A percentile compares a stretch with the other conserved stretches of the same genome.
phyloP scores from a whole-genome alignment of 2,113 vertebrate genomes.

The Aphelocoma coerulescens region DNA sequence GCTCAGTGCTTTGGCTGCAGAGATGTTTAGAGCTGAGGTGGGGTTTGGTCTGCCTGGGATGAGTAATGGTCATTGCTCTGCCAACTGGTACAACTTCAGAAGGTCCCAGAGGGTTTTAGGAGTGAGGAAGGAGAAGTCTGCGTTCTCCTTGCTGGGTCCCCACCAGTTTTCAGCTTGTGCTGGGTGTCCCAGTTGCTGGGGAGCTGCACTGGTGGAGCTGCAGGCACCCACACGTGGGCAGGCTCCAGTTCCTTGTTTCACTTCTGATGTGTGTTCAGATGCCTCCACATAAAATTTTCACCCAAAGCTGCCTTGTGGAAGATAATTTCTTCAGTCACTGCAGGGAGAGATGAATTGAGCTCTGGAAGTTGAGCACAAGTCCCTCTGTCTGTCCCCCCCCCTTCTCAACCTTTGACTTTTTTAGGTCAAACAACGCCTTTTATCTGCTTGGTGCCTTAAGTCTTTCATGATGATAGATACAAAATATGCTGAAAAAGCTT shows the following conservation, averaged over 20 bases:
- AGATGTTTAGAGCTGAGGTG: background rate
- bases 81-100: background rate
- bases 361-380: background rate
- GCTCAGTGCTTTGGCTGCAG: background rate
- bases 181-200: background rate
- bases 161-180: background rate
- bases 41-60: background rate
- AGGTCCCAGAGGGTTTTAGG: background rate
- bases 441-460: background rate
- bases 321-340: background rate
- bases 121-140: background rate
- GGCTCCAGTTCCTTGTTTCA: background rate
- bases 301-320: background rate
- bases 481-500: background rate
- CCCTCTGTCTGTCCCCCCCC: background rate
- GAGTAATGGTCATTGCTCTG: background rate
- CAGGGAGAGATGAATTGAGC: background rate
- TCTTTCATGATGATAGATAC: background rate
- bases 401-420: background rate
- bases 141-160: background rate
- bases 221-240: background rate
- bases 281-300: background rate
- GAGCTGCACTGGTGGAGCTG: background rate
- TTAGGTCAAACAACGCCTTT: background rate
- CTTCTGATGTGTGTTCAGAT: background rate